Evolutionary conservation across 1,140 invertebrate species (phyloP).

Genomic region (Rhyzopertha dominica): DNA sequence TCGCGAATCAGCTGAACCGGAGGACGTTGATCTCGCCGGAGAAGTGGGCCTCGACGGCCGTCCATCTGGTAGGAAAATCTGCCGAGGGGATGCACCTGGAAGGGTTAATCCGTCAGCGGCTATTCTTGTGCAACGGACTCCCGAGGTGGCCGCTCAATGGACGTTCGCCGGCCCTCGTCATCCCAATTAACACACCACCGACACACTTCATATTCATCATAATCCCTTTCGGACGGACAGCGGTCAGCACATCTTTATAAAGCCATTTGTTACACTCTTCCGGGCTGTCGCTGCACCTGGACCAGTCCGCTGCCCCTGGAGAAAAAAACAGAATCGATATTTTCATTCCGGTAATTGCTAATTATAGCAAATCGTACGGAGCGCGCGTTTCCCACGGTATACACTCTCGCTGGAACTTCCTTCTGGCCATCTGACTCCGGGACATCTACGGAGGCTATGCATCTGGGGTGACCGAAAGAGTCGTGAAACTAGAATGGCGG

Average conservation of each 20-base stretch:
- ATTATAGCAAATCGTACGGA: constrained; percentile 4
- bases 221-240: constrained; percentile 12
- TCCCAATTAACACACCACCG: constrained; percentile 19
- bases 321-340: constrained; percentile 1
- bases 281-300: constrained; percentile 8
- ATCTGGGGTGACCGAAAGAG: constrained; percentile 40
- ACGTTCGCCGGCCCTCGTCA: constrained; percentile 17
- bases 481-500: constrained; percentile 46
- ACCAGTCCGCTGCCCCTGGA: constrained; percentile 5
- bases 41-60: not conserved
- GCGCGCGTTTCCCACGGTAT: not conserved
- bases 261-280: constrained; percentile 20
- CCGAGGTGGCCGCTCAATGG: not conserved
- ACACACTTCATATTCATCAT: constrained; percentile 18
- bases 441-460: constrained; percentile 20
- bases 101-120: too few species aligned
- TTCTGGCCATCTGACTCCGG: constrained; percentile 19
- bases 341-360: constrained; percentile 7
- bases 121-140: not conserved
- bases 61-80: too few species aligned
- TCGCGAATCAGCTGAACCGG: too few species aligned
- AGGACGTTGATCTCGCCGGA: too few species aligned
- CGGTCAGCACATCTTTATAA: constrained; percentile 26
- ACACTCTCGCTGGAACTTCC: constrained; percentile 14
- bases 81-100: too few species aligned